Conservation (phyloP, 2,888 invertebrate genomes). For the Troglohyphantes excavatus region DNA sequence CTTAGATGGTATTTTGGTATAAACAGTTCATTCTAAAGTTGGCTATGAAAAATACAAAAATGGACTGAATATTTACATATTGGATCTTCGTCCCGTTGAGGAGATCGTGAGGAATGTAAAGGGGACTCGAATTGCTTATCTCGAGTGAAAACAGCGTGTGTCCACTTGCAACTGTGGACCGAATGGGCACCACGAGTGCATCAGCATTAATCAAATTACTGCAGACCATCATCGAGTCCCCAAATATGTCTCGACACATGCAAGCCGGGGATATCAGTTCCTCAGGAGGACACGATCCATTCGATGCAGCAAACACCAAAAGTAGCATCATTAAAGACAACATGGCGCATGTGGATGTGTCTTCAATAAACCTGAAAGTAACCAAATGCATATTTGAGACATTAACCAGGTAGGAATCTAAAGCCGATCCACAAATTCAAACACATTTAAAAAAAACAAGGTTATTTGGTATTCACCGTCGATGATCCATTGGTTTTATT, state of each 20-base stretch:
- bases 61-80: slow-evolving; percentile 8
- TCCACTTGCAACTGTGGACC: background rate
- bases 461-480: no score
- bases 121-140: slow-evolving; percentile 20
- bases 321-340: background rate
- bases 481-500: no score
- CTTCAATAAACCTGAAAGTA: no score
- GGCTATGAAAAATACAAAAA: no score
- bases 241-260: background rate
- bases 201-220: slow-evolving; percentile 19
- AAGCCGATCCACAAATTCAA: no score
- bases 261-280: slow-evolving; percentile 23
- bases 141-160: slow-evolving; percentile 7
- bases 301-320: background rate
- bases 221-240: slow-evolving; percentile 27
- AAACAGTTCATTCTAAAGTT: no score
- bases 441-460: no score
- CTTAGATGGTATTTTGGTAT: no score
- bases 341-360: background rate
- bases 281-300: slow-evolving; percentile 17
- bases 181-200: slow-evolving; percentile 3
- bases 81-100: slow-evolving; percentile 29
- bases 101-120: slow-evolving; percentile 27
- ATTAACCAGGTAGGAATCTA: no score
- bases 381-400: no score